Base-by-base conservation (phyloP, 1,140 invertebrate species). In the Drosophila arawakana region DNA sequence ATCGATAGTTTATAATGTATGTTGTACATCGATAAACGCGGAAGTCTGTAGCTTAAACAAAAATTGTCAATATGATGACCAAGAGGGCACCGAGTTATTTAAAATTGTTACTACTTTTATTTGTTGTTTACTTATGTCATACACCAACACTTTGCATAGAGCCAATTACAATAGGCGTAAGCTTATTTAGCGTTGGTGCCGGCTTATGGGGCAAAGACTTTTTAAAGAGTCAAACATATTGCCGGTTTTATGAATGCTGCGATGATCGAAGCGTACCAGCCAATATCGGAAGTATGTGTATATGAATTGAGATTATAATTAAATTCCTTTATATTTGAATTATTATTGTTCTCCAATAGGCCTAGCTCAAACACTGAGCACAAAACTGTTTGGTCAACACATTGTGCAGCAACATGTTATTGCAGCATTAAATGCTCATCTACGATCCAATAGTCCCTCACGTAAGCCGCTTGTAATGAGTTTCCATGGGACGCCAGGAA, bases 401-500 rank as follows among this genome's bases (percentile, higher is more conserved):
- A 94, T 97, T 68, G 95, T 95, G 0, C 72, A 89, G 7, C 34
- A 80, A 11, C 68, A 89, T n/a, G 25, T 92, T 25, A 50, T 93
- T 9, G 92, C 93, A 73, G 95, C 96, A 39, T 92, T 96, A 41
- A 77, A 80, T 39, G 93, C 93, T 2, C 94, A 96, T 80, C 90
- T 93, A 52, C 79, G 91, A 67, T 58, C 86, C 18, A 77, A 81
- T 18, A 79, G 92, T 37, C 81, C 91, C 44, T 94, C 95, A 7
- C 92, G 92, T 43, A 97, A 97, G 92, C 95, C 96, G 60, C 90
- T 97, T 34, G 95, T 95, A 0, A 93, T 97, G 81, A 96, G 96
- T 91, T 95, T 97, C 82, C 96, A 97, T 93, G 97, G 97, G 1
- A 95, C 95, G 91, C 95, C 96, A 11, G 97, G 97, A 34, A 95